These are phyloP conservation scores for Camponotus fellah DNA, from an alignment of 2,888 invertebrate species.

Conservation along the genomic window DNA sequence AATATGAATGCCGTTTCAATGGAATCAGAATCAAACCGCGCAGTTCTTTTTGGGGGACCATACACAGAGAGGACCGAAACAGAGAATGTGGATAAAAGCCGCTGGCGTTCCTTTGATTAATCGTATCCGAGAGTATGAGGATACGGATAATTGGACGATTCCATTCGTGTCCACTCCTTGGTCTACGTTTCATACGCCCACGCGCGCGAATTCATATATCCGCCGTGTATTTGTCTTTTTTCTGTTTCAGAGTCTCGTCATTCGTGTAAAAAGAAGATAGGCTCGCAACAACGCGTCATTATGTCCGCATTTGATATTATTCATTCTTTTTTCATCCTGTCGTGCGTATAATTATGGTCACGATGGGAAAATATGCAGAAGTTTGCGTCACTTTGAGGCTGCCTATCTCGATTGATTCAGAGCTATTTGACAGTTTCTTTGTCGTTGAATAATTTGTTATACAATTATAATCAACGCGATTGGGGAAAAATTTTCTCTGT, in stretches of 20 bases:
- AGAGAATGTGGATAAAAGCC: slow-evolving; percentile 52
- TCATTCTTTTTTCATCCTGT: neutral
- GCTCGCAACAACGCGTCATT: slow-evolving; percentile 50
- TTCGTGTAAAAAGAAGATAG: neutral
- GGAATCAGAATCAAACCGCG: slow-evolving; percentile 66
- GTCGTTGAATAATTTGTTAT: slow-evolving; percentile 1
- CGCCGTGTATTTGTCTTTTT: slow-evolving; percentile 37
- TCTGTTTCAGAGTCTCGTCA: slow-evolving; percentile 19
- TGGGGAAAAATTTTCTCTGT: neutral
- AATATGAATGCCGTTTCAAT: slow-evolving; percentile 58
- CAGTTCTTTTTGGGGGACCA: slow-evolving; percentile 60
- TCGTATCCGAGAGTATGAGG: slow-evolving; percentile 67
- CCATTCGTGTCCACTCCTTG: slow-evolving; percentile 62
- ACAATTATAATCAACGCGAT: slow-evolving; percentile 30
- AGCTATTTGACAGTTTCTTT: slow-evolving; percentile 42
- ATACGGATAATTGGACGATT: slow-evolving; percentile 75
- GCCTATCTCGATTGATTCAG: slow-evolving; percentile 9
- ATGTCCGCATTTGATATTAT: slow-evolving; percentile 39
- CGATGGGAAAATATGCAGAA: slow-evolving; percentile 34
- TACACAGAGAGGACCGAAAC: slow-evolving; percentile 58
- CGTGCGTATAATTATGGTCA: slow-evolving; percentile 56
- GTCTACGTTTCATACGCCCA: slow-evolving; percentile 58
- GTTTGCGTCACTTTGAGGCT: slow-evolving; percentile 28
- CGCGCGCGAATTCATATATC: slow-evolving; percentile 62
- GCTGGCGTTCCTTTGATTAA: slow-evolving; percentile 75